Percentiles rank a stretch among this genome's conserved stretches.
Conservation (phyloP, 2,113 vertebrate species). For the Paracanthobrama guichenoti region DNA sequence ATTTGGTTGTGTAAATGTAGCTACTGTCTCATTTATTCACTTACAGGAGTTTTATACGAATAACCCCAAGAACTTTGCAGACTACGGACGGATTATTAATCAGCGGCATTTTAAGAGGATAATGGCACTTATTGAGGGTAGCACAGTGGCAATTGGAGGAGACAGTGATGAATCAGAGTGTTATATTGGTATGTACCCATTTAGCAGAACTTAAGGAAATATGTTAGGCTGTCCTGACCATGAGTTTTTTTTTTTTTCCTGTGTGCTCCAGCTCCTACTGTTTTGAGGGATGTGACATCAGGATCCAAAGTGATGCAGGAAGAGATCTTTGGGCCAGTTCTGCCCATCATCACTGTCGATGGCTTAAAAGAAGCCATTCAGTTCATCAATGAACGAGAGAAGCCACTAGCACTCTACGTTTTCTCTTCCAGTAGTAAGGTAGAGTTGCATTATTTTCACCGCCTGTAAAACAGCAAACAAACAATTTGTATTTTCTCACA, state of each 20-base stretch:
- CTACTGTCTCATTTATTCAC: not conserved
- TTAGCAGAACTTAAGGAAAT: not conserved
- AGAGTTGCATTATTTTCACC: not conserved
- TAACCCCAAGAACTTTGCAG: conserved; percentile 80
- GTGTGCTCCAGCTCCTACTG: conserved; percentile 77
- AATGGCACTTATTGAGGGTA: conserved; percentile 78
- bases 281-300: conserved; percentile 78
- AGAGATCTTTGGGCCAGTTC: conserved; percentile 90
- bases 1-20: no score
- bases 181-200: conserved; percentile 79
- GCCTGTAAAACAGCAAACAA: not conserved
- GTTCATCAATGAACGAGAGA: conserved; percentile 86
- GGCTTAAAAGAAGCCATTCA: conserved; percentile 81
- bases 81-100: conserved; percentile 87
- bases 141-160: conserved; percentile 81
- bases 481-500: conserved; percentile 52
- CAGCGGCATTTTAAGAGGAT: conserved; percentile 83
- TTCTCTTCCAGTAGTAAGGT: conserved; percentile 82
- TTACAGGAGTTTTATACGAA: conserved; percentile 88
- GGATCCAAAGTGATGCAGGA: conserved; percentile 86
- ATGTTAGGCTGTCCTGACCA: not conserved
- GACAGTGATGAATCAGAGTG: conserved; percentile 79
- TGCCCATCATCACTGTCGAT: conserved; percentile 83
- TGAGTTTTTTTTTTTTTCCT: not conserved
- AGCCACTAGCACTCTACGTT: conserved; percentile 86